These are phyloP conservation scores for Tetrao urogallus DNA, from an alignment of 2,113 vertebrate genomes.

Conservation along the genomic window DNA sequence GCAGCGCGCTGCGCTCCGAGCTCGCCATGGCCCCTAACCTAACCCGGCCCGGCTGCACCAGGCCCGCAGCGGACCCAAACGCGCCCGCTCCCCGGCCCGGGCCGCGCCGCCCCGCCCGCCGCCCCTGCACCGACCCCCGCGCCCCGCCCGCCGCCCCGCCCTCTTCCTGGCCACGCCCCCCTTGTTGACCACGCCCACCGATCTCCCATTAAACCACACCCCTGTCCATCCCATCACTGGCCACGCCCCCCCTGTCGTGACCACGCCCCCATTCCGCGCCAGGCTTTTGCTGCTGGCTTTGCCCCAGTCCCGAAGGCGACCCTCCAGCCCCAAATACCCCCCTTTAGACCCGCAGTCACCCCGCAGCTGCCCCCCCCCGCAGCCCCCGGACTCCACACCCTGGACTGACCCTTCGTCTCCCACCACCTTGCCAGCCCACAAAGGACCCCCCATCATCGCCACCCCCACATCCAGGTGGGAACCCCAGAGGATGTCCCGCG, in stretches of 20 bases:
- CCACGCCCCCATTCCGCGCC: not conserved
- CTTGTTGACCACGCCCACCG: not conserved
- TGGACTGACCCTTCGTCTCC: too few relatives aligned
- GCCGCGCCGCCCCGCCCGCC: not conserved
- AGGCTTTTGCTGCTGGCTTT: not conserved
- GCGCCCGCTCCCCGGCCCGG: not conserved
- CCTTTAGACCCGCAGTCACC: not conserved
- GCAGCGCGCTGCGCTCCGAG: conserved; percentile 85
- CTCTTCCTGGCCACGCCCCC: not conserved
- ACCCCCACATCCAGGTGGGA: not conserved
- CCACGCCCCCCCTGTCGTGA: not conserved
- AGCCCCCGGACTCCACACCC: not conserved
- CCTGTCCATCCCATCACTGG: not conserved
- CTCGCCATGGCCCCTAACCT: not conserved
- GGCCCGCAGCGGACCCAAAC: not conserved
- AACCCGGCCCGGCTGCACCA: not conserved
- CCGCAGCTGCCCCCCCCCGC: not conserved
- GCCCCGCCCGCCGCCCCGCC: not conserved
- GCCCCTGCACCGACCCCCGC: not conserved
- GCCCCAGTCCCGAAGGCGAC: not conserved
- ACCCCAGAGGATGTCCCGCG: not conserved
- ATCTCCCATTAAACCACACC: too few relatives aligned
- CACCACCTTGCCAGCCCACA: not conserved
- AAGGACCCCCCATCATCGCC: too few relatives aligned
- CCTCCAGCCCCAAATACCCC: not conserved